phyloP scores from a whole-genome alignment of 2,797 vertebrate genomes.

The Crypturellus tataupa region DNA sequence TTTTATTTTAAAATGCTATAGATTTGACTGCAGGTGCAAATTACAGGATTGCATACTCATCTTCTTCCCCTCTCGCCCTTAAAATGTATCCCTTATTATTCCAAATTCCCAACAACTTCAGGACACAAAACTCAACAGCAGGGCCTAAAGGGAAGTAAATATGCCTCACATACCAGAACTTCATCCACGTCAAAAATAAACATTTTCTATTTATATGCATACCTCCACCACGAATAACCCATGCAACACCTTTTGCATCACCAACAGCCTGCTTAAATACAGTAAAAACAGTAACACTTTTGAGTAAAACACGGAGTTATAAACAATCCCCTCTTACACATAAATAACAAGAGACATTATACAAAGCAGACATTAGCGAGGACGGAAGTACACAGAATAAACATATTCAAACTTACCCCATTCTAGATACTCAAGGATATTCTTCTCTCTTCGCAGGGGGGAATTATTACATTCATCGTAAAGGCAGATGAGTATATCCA shows the following conservation, averaged over 20 bases:
- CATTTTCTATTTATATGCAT: neutral
- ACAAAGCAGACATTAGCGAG: constrained; percentile 61
- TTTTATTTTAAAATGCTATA: neutral
- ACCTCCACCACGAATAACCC: neutral
- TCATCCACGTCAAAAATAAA: neutral
- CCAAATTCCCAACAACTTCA: constrained; percentile 30
- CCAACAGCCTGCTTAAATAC: neutral
- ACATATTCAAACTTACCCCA: constrained; percentile 90
- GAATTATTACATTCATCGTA: constrained; percentile 98
- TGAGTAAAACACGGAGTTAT: constrained; percentile 2
- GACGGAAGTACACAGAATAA: constrained; percentile 10
- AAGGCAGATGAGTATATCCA: constrained; percentile 97
- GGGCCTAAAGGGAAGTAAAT: constrained; percentile 20
- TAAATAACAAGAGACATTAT: constrained; percentile 40
- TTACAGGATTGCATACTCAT: neutral
- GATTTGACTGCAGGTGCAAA: neutral
- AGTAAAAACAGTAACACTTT: neutral
- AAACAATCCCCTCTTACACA: constrained; percentile 21
- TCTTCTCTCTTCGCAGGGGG: constrained; percentile 95
- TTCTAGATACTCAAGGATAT: constrained; percentile 94
- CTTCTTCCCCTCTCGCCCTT: neutral
- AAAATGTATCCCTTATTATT: constrained; percentile 5
- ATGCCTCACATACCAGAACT: neutral
- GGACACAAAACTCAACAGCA: constrained; percentile 12
- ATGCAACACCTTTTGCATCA: neutral